Base-by-base conservation (phyloP, 2,113 vertebrate species). In the Choloepus hoffmanni region DNA sequence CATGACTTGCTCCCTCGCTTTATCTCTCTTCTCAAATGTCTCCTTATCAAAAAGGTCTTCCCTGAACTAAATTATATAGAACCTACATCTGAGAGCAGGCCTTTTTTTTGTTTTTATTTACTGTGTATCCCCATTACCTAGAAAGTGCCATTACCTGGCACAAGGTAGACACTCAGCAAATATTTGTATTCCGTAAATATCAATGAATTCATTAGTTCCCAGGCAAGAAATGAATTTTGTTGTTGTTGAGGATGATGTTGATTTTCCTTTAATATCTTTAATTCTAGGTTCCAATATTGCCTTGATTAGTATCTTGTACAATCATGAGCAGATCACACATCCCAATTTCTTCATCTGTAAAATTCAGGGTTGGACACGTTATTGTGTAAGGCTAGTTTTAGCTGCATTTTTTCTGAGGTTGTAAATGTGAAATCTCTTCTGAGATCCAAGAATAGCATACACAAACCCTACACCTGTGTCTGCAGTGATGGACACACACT, bases 181-280 rank as follows among this genome's bases (percentile, higher is more conserved):
- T 84, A 88, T 53, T 18, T 90, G 65, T 2, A 24, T n/a, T 87
- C 2, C 60, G 55, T 73, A 85, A 89, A 30, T 92, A 63, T 18
- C 21, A 89, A 79, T 74, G 19, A 90, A 79, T 85, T 30, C 24
- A 28, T 86, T 63, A 70, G 12, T 89, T 93, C 7, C 40, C 19
- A 78, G 63, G 72, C 65, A 83, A 94, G 68, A 87, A 87, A 90
- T 87, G 40, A 84, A 16, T 82, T 79, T 78, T 82, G 8, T 81
- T 90, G 11, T 24, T 82, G 14, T 18, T 45, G 5, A 55, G 16
- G 55, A 60, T 60, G 58, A 60, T 60, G 58, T 60, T 60, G 58
- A 62, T 76, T 91, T 58, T 68, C 10, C 67, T 86, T 73, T 12
- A 74, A 72, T 68, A 1, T 43, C 16, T 89, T 79, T 78, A 95